These are phyloP conservation scores for Pollimyrus isidori DNA, from an alignment of 2,113 vertebrate genomes.

Conservation along the genomic window DNA sequence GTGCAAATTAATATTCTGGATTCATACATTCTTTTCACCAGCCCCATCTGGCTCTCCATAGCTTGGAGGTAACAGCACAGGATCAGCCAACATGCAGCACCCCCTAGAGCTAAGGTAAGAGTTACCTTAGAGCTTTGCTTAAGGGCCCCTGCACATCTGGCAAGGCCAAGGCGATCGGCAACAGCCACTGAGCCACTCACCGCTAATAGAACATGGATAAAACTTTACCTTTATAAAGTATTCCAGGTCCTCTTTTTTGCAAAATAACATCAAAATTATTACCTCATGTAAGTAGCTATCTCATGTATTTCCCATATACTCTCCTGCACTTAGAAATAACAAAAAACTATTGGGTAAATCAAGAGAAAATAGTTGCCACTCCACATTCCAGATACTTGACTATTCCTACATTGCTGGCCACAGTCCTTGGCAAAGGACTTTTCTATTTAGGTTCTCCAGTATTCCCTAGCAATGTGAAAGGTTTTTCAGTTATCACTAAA, in stretches of 20 bases:
- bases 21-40: too few relatives aligned
- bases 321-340: neutral
- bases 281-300: neutral
- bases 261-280: neutral
- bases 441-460: neutral
- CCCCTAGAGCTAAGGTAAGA: too few relatives aligned
- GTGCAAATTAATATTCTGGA: too few relatives aligned
- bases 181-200: too few relatives aligned
- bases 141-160: too few relatives aligned
- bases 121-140: too few relatives aligned
- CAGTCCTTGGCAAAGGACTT: neutral
- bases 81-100: too few relatives aligned
- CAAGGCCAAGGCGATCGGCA: too few relatives aligned
- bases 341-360: neutral
- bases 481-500: neutral
- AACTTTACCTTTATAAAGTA: neutral
- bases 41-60: too few relatives aligned
- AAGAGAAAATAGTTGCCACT: neutral
- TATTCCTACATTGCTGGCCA: neutral
- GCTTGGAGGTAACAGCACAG: too few relatives aligned
- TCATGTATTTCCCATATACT: neutral
- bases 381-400: neutral
- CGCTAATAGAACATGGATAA: neutral
- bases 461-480: neutral
- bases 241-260: neutral